Evolutionary conservation across 2,113 vertebrate species (phyloP), one percentile per base, ranked within the genome.

Genomic region (Callipepla squamata): DNA sequence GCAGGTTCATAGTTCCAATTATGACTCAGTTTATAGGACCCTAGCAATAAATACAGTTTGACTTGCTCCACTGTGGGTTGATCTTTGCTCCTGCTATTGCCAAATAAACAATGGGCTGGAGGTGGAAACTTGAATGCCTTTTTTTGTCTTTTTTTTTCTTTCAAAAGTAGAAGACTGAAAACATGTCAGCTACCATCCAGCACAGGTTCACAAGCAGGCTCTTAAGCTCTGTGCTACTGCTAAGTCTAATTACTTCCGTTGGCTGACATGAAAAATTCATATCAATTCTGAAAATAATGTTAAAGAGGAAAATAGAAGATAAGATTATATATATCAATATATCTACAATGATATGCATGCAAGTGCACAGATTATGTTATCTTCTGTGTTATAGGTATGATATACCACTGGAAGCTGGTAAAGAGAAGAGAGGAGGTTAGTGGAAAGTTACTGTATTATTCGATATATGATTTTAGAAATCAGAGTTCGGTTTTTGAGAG

Each of bases 1-100:
- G 44, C 62, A 93, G 48, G 76, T 92, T 87, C 69, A 86, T 80
- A 66, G 80, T 85, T 95, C 78, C 70, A 94, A 45, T 91, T 96
- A 78, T 80, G 74, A 58, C 26, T 90, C 61, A 83, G n/a, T 94
- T 97, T 89, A 91, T 70, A 93, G 57, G 86, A 51, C 36, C 80
- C 4, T 82, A 65, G 61, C 62, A 94, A 69, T 83, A 89, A 91
- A 87, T 86, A 68, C 79, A 34, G 44, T 42, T 81, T 79, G 45
- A 85, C 70, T 85, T 91, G 6, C 57, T 78, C 63, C 57, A 65
- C 70, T 81, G 84, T 93, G 73, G 57, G 38, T 76, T 95, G 80
- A 92, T 89, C 30, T 96, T 87, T 85, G 87, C 66, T 96, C 40
- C 62, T 82, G 34, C 80, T 76, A 36, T 79, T 93, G 86, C 48